These are phyloP conservation scores for Solen grandis DNA, from an alignment of 1,140 invertebrate genomes.

Conservation along the genomic window DNA sequence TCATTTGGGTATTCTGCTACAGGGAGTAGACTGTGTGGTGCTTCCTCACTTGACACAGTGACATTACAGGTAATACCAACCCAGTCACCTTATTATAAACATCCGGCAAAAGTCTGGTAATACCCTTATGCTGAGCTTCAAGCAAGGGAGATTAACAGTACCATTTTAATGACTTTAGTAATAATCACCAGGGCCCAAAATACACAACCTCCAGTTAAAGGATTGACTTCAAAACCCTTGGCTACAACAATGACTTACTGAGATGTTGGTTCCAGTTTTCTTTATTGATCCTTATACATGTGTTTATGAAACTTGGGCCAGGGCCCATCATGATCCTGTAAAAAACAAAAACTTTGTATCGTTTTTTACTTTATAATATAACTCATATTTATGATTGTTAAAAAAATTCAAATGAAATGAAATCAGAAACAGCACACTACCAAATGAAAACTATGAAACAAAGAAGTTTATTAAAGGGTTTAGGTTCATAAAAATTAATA, in stretches of 20 bases:
- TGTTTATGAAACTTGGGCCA: constrained; percentile 96
- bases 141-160: too few relatives aligned
- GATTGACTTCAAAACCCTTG: too few relatives aligned
- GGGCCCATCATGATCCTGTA: constrained; percentile 92
- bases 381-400: not conserved
- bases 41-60: too few relatives aligned
- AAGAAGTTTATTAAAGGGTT: not conserved
- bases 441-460: not conserved
- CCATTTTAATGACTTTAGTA: too few relatives aligned
- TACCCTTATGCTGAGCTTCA: too few relatives aligned
- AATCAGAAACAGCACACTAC: not conserved
- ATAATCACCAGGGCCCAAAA: too few relatives aligned
- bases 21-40: too few relatives aligned
- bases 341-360: constrained; percentile 69
- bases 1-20: too few relatives aligned
- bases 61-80: too few relatives aligned
- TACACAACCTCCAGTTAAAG: too few relatives aligned
- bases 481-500: not conserved
- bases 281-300: constrained; percentile 96
- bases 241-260: constrained; percentile 83
- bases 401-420: not conserved
- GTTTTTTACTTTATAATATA: constrained; percentile 74
- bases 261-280: constrained; percentile 93
- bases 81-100: too few relatives aligned
- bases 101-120: too few relatives aligned